Conservation (phyloP, 2,888 invertebrate genomes). For the Pycnomerus fuliginosus region DNA sequence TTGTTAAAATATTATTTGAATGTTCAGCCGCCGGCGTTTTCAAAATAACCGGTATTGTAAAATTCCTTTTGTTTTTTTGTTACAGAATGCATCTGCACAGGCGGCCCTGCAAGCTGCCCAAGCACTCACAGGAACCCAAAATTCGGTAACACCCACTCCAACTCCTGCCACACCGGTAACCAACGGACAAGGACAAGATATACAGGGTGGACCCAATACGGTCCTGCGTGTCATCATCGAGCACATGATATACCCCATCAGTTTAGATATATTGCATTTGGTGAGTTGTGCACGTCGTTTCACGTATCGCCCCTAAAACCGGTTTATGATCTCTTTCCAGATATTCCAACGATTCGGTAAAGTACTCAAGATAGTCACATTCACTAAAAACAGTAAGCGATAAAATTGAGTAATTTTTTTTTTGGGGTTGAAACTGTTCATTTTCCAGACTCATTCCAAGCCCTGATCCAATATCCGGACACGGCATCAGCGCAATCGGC, state of each 20-base stretch:
- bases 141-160: conserved; percentile 64
- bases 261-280: conserved; percentile 92
- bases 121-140: conserved; percentile 67
- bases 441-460: conserved; percentile 92
- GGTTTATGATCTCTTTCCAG: conserved; percentile 68
- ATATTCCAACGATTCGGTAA: conserved; percentile 99
- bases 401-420: not conserved
- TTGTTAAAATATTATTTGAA: not conserved
- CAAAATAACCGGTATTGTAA: not conserved
- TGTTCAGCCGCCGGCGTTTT: not conserved
- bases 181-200: conserved; percentile 65
- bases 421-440: conserved; percentile 35
- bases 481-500: conserved; percentile 96
- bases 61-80: conserved; percentile 41
- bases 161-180: conserved; percentile 56
- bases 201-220: conserved; percentile 90
- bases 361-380: conserved; percentile 99
- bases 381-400: conserved; percentile 98
- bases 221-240: conserved; percentile 98
- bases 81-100: conserved; percentile 80
- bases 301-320: no score
- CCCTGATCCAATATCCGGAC: conserved; percentile 98
- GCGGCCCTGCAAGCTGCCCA: conserved; percentile 85
- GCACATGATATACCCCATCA: conserved; percentile 97
- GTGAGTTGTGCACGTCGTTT: conserved; percentile 51